Evolutionary conservation across 2,888 invertebrate species (phyloP), one percentile per base, ranked within the genome.

Genomic region (Eustalomyia histrio): DNA sequence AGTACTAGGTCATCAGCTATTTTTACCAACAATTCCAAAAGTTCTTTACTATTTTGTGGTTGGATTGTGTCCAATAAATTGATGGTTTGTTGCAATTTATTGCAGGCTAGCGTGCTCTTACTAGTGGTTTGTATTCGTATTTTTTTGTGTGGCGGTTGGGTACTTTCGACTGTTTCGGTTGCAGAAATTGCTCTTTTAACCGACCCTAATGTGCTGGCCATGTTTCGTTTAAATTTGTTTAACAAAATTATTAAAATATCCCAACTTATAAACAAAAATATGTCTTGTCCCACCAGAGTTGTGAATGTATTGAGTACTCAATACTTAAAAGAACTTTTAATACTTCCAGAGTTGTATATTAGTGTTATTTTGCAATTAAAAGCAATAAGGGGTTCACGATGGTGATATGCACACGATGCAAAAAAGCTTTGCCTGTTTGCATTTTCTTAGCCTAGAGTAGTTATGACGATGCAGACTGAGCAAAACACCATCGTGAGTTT

Each of bases 1-100:
- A 89, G 84, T 16, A 82, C 76, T 12, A 89, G 84, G 74, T 89
- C 89, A 53, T 89, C 89, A 0, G 89, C 87, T 52, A 89, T 89
- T 78, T 89, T 89, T 0, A 89, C 89, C 6, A 89, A 79, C 3
- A 88, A 83, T 18, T 89, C 89, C 0, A 89, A 85, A 2, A 89
- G 82, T 5, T 89, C 89, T 61, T 86, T 87, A 68, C 81, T 85
- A 21, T 68, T 83, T 55, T 74, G 83, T 21, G 73, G 79, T 29
- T 60, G 52, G n/a, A 76, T 50, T 18, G 65, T 55, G 2, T 87
- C 87, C 9, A 88, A 83, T 9, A 87, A 75, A 14, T 82, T 58
- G 7, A 88, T 68, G n/a, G 86, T 72, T 68, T 85, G 86, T 17
- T 88, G 83, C 8, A 80, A 43, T 79, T 86, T 87, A 12, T 79